phyloP scores from a whole-genome alignment of 2,888 invertebrate genomes.

The Diplolepis rosae region DNA sequence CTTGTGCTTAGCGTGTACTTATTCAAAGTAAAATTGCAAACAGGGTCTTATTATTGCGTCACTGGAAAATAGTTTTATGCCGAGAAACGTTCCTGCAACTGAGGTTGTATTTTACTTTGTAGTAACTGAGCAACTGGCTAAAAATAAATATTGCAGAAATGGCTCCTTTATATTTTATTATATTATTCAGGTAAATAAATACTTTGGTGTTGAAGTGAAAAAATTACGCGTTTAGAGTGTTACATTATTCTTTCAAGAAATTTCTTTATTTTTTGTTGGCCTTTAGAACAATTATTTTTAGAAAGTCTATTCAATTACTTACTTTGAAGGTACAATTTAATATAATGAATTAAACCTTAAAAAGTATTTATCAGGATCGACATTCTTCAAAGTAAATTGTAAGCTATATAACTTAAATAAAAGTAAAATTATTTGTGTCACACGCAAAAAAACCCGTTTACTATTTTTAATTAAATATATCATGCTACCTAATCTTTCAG shows the following conservation, averaged over 20 bases:
- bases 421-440: not conserved
- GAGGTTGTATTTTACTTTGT: not conserved
- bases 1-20: not conserved
- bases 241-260: no score
- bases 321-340: not conserved
- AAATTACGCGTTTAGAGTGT: no score
- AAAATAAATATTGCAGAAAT: no score
- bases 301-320: no score
- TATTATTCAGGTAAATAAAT: no score
- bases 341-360: not conserved
- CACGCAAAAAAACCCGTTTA: not conserved
- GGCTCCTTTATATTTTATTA: no score
- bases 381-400: no score
- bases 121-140: no score
- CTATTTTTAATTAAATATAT: slow-evolving; percentile 8
- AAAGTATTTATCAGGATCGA: not conserved
- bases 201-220: no score
- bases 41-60: not conserved
- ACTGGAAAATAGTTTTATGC: slow-evolving; percentile 6
- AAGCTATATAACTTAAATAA: no score
- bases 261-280: no score
- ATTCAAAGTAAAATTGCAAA: not conserved
- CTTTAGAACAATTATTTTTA: no score
- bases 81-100: not conserved
- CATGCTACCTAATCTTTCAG: not conserved